Evolutionary conservation across 2,113 vertebrate genomes (phyloP), one percentile per base, ranked within the genome.

Genomic region (Crotalus horridus): DNA sequence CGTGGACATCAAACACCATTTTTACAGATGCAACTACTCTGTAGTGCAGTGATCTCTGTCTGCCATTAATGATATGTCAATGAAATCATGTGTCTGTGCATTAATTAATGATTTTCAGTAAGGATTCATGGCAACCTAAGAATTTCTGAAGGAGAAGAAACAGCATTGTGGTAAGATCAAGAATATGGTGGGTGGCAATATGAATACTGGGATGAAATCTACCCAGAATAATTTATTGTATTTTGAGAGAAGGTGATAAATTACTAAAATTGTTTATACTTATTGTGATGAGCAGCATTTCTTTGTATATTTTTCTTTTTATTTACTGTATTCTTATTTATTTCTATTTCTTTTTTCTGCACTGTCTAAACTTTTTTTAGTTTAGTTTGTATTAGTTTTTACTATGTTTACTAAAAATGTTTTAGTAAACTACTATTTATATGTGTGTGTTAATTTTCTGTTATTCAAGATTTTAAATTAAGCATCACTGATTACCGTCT

Each of bases 21-120:
- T 95, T 59, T 2, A 0, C 93, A 55, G n/a, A 93, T 94, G 91
- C 74, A 89, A 74, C 23, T 88, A 55, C 90, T 90, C 64, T 85
- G 15, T 2, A 2, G 33, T 69, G 13, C 1, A 2, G 64, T 69
- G 64, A 33, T 69, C 29, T 6, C 15, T 69, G 29, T 69, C 29
- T 69, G n/a, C 29, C 15, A 33, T 33, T 69, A 69, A 69, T 69
- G 46, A 46, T 5, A 46, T 1, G 12, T 69, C 13, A 69, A 69
- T 33, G 64, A 69, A 33, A 69, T 69, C 13, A 33, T n/a, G 1
- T 69, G 29, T 69, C 64, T 69, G 64, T 69, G 29, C n/a, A 69
- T 69, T 69, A 69, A 69, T 69, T 69, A 69, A 69, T 33, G 64
- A 69, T n/a, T 69, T 69, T 69, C 29, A 15, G 13, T 69, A n/a